Evolutionary conservation across 2,113 vertebrate species (phyloP).

Genomic region (Albula glossodonta): DNA sequence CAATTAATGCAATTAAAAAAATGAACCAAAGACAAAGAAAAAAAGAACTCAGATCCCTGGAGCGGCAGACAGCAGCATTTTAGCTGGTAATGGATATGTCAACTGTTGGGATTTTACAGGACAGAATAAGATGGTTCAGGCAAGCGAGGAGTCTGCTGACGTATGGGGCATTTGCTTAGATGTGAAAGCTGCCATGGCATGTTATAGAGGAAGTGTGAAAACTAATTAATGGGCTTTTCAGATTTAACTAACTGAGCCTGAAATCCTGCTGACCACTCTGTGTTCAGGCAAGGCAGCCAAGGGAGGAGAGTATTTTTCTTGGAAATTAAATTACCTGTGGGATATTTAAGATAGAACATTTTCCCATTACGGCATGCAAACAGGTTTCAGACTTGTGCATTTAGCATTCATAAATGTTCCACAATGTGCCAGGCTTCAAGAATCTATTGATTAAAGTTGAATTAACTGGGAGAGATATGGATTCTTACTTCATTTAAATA

Average conservation of each 20-base stretch:
- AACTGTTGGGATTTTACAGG: background rate
- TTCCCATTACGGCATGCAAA: slow-evolving; percentile 28
- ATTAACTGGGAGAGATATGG: background rate
- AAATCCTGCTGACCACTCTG: slow-evolving; percentile 32
- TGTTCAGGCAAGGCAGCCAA: slow-evolving; percentile 14
- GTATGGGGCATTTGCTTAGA: slow-evolving; percentile 16
- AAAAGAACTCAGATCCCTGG: background rate
- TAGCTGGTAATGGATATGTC: slow-evolving; percentile 15
- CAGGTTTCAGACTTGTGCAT: slow-evolving; percentile 26
- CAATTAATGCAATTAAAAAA: background rate
- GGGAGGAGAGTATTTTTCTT: slow-evolving; percentile 12
- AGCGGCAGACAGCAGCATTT: slow-evolving; percentile 1
- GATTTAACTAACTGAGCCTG: slow-evolving; percentile 29
- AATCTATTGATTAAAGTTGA: background rate
- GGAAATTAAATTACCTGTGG: slow-evolving; percentile 41
- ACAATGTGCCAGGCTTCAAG: background rate
- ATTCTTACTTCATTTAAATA: background rate
- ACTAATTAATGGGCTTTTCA: slow-evolving; percentile 48
- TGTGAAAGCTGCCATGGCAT: slow-evolving; percentile 28
- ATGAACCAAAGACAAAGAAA: background rate
- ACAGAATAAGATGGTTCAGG: background rate
- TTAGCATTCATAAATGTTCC: slow-evolving; percentile 15
- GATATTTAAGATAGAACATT: slow-evolving; percentile 32
- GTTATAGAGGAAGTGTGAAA: slow-evolving; percentile 26
- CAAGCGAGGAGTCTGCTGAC: background rate